Conservation (phyloP, 2,888 invertebrate genomes). For the Leptinotarsa rubiginosa region DNA sequence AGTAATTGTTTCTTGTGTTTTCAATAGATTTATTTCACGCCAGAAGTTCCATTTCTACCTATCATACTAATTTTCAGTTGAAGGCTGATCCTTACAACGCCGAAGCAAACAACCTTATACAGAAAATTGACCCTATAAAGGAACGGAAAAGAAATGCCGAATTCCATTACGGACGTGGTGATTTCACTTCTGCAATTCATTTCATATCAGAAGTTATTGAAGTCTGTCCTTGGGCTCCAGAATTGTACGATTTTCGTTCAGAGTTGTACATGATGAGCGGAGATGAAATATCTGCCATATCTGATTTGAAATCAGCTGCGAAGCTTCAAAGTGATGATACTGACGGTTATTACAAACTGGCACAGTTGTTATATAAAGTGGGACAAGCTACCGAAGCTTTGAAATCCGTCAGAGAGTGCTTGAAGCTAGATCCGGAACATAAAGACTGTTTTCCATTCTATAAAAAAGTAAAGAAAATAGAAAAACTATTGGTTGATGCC, state of each 20-base stretch:
- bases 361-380: slow-evolving; percentile 85
- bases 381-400: slow-evolving; percentile 93
- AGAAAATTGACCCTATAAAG: slow-evolving; percentile 74
- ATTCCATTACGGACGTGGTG: slow-evolving; percentile 71
- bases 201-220: slow-evolving; percentile 78
- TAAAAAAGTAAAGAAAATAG: slow-evolving; percentile 94
- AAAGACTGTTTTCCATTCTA: slow-evolving; percentile 96
- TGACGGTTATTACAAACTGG: slow-evolving; percentile 84
- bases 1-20: not conserved
- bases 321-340: slow-evolving; percentile 94
- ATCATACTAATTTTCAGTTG: slow-evolving; percentile 66
- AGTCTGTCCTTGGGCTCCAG: slow-evolving; percentile 89
- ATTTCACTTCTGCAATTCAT: slow-evolving; percentile 72
- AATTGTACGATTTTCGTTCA: slow-evolving; percentile 86
- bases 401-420: slow-evolving; percentile 94
- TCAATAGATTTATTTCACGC: not conserved
- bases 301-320: slow-evolving; percentile 90
- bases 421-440: slow-evolving; percentile 97
- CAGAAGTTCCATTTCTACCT: not conserved
- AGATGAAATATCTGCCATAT: slow-evolving; percentile 87
- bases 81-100: slow-evolving; percentile 80
- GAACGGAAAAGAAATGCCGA: slow-evolving; percentile 76
- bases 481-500: slow-evolving; percentile 80
- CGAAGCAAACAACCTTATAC: slow-evolving; percentile 79
- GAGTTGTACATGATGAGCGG: slow-evolving; percentile 84